Conservation (phyloP, 2,888 invertebrate genomes). For the Tinea trinotella region DNA sequence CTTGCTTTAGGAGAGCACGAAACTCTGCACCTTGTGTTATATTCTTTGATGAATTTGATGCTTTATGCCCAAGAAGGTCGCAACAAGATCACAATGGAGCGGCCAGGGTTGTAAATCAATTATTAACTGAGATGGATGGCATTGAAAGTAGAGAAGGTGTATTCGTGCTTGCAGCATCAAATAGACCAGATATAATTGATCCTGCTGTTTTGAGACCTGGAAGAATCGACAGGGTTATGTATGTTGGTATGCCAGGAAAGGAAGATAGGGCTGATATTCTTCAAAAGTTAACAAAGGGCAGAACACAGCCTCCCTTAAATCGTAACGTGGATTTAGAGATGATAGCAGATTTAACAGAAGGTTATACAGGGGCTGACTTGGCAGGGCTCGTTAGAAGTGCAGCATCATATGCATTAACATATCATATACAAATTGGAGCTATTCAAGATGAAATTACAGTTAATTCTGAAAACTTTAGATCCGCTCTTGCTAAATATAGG, state of each 20-base stretch:
- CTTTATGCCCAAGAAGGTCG: slow-evolving; percentile 91
- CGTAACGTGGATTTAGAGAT: slow-evolving; percentile 82
- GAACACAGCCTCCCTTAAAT: slow-evolving; percentile 82
- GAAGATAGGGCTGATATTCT: slow-evolving; percentile 91
- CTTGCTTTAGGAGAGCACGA: slow-evolving; percentile 93
- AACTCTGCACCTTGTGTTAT: slow-evolving; percentile 98
- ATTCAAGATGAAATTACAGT: slow-evolving; percentile 74
- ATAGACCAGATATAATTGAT: slow-evolving; percentile 97
- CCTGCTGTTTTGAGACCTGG: slow-evolving; percentile 93
- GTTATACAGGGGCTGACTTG: slow-evolving; percentile 95
- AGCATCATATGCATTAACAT: slow-evolving; percentile 83
- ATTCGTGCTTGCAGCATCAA: slow-evolving; percentile 96
- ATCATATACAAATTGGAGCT: slow-evolving; percentile 75
- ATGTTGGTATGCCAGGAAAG: slow-evolving; percentile 88
- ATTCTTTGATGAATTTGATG: slow-evolving; percentile 98
- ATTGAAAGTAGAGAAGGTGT: slow-evolving; percentile 92
- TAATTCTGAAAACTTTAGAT: slow-evolving; percentile 79
- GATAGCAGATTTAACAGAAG: slow-evolving; percentile 79
- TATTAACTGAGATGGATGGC: slow-evolving; percentile 99
- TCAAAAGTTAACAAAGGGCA: slow-evolving; percentile 89
- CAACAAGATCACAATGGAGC: slow-evolving; percentile 81
- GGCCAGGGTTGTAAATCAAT: slow-evolving; percentile 94
- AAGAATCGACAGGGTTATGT: slow-evolving; percentile 90
- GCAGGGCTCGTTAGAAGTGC: slow-evolving; percentile 92
- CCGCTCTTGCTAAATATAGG: slow-evolving; percentile 83